Percentiles rank a stretch among this genome's conserved stretches.
phyloP scores from a whole-genome alignment of 2,888 invertebrate genomes.

The Mycalesis mineus region DNA sequence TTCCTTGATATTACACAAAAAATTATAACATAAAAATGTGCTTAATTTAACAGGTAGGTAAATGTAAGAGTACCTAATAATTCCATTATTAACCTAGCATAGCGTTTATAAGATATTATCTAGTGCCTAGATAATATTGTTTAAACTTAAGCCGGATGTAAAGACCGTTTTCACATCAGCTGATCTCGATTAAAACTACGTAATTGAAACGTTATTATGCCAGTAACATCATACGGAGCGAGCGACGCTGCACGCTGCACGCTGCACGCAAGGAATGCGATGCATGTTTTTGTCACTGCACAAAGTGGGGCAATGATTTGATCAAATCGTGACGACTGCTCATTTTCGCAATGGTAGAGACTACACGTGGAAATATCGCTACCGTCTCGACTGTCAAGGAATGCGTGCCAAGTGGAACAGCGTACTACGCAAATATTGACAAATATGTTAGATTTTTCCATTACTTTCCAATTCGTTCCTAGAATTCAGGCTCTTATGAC shows the following conservation, averaged over 20 bases:
- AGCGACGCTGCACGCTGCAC: constrained; percentile 9
- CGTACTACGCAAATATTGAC: background rate
- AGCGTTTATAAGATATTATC: background rate
- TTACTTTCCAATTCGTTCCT: too few species aligned
- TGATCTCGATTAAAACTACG: constrained; percentile 25
- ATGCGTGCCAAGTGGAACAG: constrained; percentile 2
- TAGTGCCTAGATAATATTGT: background rate
- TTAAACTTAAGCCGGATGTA: constrained; percentile 21
- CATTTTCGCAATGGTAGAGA: constrained; percentile 19
- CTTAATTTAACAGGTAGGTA: too few species aligned
- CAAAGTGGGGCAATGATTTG: constrained; percentile 29
- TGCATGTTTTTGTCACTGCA: constrained; percentile 27
- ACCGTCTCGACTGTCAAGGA: constrained; percentile 5
- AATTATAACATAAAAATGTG: too few species aligned
- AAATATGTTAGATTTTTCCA: background rate
- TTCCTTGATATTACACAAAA: too few species aligned
- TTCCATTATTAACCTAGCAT: too few species aligned
- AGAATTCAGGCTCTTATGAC: too few species aligned
- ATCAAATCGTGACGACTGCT: constrained; percentile 22
- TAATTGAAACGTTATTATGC: constrained; percentile 26
- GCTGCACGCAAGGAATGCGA: constrained; percentile 28
- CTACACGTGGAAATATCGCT: constrained; percentile 15
- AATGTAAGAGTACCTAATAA: too few species aligned
- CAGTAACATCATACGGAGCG: constrained; percentile 12
- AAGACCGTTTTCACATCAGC: constrained; percentile 27